These are phyloP conservation scores for Lepidostoma basale DNA, from an alignment of 1,140 invertebrate genomes.

Conservation along the genomic window DNA sequence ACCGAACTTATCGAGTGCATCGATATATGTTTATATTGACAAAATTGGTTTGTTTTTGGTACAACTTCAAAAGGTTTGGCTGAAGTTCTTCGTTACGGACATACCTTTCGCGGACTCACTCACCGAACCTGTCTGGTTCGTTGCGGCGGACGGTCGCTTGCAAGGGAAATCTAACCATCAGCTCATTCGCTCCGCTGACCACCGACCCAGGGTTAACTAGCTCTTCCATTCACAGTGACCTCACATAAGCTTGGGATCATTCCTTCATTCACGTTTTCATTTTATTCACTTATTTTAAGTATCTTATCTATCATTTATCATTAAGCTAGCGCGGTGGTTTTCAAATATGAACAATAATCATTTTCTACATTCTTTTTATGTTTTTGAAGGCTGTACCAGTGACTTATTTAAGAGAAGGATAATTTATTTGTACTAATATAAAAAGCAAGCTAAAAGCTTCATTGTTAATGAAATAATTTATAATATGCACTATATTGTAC, in stretches of 20 bases:
- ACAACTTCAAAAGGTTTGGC: constrained; percentile 55
- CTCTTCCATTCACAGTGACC: constrained; percentile 29
- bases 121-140: constrained; percentile 57
- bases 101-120: constrained; percentile 56
- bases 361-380: too few relatives aligned
- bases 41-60: constrained; percentile 47
- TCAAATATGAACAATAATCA: neutral
- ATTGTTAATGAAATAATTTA: too few relatives aligned
- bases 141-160: constrained; percentile 43
- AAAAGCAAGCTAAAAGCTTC: too few relatives aligned
- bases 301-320: neutral
- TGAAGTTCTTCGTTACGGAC: constrained; percentile 63
- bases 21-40: constrained; percentile 25
- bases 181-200: constrained; percentile 42
- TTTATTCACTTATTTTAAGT: neutral
- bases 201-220: constrained; percentile 31
- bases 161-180: constrained; percentile 42
- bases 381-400: too few relatives aligned
- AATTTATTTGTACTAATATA: too few relatives aligned
- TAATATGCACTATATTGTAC: too few relatives aligned
- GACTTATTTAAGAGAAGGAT: too few relatives aligned
- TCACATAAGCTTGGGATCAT: constrained; percentile 20
- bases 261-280: constrained; percentile 10
- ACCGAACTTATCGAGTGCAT: neutral
- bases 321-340: neutral